phyloP scores from a whole-genome alignment of 2,888 invertebrate species.

The Drosophila yooni region DNA sequence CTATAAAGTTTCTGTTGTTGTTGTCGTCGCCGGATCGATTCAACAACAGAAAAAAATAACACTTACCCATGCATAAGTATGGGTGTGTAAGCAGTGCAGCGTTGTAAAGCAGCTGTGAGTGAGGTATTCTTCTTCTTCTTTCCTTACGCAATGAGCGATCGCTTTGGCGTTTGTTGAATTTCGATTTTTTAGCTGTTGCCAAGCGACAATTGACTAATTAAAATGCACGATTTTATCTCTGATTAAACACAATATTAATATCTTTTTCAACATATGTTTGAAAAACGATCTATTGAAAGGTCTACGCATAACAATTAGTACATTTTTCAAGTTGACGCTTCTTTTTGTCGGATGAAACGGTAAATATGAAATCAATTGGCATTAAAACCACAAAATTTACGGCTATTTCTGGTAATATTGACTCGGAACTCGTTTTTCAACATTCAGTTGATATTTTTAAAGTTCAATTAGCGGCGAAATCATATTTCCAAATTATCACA shows the following conservation, averaged over 20 bases:
- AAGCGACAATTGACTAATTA: constrained; percentile 3
- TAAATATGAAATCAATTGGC: constrained; percentile 1
- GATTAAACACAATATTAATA: neutral
- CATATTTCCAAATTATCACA: constrained; percentile 39
- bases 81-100: constrained; percentile 32
- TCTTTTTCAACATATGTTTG: neutral
- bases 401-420: constrained; percentile 17
- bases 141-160: constrained; percentile 66
- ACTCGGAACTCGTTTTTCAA: constrained; percentile 37
- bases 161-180: constrained; percentile 18
- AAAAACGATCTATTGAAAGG: neutral
- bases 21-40: constrained; percentile 48
- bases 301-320: neutral
- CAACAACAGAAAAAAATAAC: constrained; percentile 32
- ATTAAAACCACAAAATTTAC: neutral
- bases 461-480: constrained; percentile 39
- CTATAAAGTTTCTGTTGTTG: constrained; percentile 32
- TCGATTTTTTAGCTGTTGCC: constrained; percentile 25
- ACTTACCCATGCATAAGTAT: constrained; percentile 3
- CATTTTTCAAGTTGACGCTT: neutral
- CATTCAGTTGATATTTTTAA: constrained; percentile 41
- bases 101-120: constrained; percentile 48
- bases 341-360: neutral
- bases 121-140: constrained; percentile 21
- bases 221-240: neutral